Conservation (phyloP, 2,797 vertebrate species). For the Stomatorhinus walkeri region DNA sequence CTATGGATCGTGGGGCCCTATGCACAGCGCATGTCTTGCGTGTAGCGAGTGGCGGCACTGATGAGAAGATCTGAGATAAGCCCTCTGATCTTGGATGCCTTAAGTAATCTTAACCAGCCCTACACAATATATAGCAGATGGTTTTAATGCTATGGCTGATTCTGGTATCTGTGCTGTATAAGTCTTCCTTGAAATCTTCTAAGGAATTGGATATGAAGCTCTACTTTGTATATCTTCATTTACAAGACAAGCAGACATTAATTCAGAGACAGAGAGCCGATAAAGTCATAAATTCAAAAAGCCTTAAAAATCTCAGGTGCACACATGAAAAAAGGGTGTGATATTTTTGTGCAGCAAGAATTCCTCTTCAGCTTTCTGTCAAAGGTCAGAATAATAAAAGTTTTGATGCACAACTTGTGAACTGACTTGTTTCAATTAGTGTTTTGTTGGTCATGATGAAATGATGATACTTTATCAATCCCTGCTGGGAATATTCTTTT, state of each 20-base stretch:
- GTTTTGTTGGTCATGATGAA: background rate
- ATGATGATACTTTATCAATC: background rate
- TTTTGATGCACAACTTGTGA: background rate
- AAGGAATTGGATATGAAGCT: background rate
- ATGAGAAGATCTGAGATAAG: background rate
- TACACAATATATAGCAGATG: background rate
- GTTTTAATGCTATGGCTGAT: background rate
- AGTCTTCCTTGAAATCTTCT: background rate
- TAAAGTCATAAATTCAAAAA: background rate
- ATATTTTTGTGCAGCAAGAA: background rate
- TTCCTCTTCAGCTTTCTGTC: background rate
- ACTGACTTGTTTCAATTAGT: background rate
- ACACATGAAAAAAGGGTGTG: background rate
- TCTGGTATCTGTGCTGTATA: background rate
- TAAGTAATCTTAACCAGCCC: background rate
- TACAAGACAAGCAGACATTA: background rate
- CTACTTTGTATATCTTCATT: background rate
- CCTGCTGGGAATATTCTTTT: background rate
- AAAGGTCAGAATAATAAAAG: background rate
- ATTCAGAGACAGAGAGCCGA: background rate
- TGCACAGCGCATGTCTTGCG: too few relatives aligned
- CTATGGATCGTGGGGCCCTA: too few relatives aligned
- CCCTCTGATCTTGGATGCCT: background rate
- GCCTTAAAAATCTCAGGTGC: background rate
- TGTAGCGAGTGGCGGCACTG: too few relatives aligned